Evolutionary conservation across 2,888 invertebrate species (phyloP), one percentile per base, ranked within the genome.

Genomic region (Drosophila neonasuta): DNA sequence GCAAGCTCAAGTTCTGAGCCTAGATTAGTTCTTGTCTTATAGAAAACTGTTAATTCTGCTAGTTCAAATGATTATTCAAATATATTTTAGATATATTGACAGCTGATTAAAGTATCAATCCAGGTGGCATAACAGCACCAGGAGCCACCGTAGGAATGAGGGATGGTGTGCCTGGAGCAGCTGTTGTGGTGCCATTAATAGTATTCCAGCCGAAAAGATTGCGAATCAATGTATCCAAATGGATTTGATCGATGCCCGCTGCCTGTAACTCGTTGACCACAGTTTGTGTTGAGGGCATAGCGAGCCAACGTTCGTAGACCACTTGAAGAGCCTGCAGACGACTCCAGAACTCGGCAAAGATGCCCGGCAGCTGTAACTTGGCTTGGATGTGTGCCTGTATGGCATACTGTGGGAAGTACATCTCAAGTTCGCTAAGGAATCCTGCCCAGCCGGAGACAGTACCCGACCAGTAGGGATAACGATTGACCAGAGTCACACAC

Each of bases 1-100:
- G 84, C 67, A 89, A 89, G 64, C 82, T 91, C n/a, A 87, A 90
- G 75, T 87, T 90, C 46, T 89, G 74, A 81, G 50, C 34, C 36
- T n/a, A 1, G 34, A 9, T 30, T 9, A 20, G 13, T 54, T n/a
- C 1, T 29, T 57, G 15, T 17, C 55, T 61, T 9, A 44, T 49
- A 17, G 48, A 54, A 66, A 63, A 55, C 42, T 71, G 67, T 72
- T 82, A 62, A 55, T 69, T 45, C 68, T 68, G 57, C 55, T 70
- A 68, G 68, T 68, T 58, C 52, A 77, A 77, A 74, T 17, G 13
- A 39, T 73, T 56, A 69, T 51, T 50, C 68, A 85, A 85, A 85
- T 81, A 82, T 82, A 80, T 62, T 50, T 42, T 62, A 62, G 63
- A 71, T 64, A 74, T 69, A 61, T 71, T 59, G 50, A 57, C 59